phyloP scores from a whole-genome alignment of 2,888 invertebrate species.

The Polylopha cassiicola region DNA sequence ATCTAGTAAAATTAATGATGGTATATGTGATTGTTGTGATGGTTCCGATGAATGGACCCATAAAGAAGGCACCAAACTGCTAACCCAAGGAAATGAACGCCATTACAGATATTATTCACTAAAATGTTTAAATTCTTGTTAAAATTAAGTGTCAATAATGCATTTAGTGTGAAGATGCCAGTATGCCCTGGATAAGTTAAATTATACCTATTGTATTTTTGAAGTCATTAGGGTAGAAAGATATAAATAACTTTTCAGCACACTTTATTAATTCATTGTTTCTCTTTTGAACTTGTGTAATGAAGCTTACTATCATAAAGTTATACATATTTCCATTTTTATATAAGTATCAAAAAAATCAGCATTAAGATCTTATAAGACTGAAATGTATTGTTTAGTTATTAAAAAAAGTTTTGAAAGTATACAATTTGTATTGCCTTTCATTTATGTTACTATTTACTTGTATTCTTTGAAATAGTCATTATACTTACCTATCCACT shows the following conservation, averaged over 20 bases:
- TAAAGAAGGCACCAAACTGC: slow-evolving; percentile 34
- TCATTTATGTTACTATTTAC: not conserved
- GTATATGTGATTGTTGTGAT: slow-evolving; percentile 95
- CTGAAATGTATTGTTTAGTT: slow-evolving; percentile 14
- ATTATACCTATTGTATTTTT: no score
- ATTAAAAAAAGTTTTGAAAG: slow-evolving; percentile 1
- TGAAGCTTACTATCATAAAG: not conserved
- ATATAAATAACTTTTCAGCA: no score
- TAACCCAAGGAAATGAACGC: slow-evolving; percentile 49
- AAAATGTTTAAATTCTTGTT: slow-evolving; percentile 50
- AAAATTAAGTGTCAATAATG: no score
- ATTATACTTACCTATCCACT: not conserved
- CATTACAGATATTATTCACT: slow-evolving; percentile 51
- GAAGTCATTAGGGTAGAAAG: no score
- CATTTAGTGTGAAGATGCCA: no score
- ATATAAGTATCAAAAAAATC: no score
- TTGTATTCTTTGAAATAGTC: not conserved
- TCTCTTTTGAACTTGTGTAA: not conserved
- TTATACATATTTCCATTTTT: no score
- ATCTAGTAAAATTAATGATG: slow-evolving; percentile 93
- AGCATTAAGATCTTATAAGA: slow-evolving; percentile 10
- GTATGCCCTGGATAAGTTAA: no score
- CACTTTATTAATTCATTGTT: no score
- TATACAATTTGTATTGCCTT: not conserved
- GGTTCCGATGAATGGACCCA: slow-evolving; percentile 89